phyloP scores from a whole-genome alignment of 2,888 invertebrate species.

The Tethea ocularis region DNA sequence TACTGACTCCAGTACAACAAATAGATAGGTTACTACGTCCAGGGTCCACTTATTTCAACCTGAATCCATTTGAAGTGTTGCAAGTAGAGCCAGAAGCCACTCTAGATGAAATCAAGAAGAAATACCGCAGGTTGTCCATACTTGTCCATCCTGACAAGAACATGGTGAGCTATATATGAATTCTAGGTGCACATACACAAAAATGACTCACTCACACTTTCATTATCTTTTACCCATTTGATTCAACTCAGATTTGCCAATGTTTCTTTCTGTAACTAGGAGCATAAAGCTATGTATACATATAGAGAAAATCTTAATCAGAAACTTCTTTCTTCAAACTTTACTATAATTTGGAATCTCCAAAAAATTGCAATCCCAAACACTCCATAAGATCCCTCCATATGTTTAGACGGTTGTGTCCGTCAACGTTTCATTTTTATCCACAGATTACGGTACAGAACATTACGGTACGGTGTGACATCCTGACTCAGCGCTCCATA shows the following conservation, averaged over 20 bases:
- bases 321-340: neutral
- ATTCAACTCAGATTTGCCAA: slow-evolving; percentile 15
- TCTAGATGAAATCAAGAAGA: slow-evolving; percentile 97
- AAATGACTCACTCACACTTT: neutral
- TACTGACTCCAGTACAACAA: slow-evolving; percentile 98
- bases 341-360: neutral
- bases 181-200: slow-evolving; percentile 2
- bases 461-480: slow-evolving; percentile 45
- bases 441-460: slow-evolving; percentile 80
- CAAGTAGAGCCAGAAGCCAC: slow-evolving; percentile 95
- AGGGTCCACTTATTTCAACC: slow-evolving; percentile 99
- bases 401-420: slow-evolving; percentile 78
- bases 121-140: slow-evolving; percentile 97
- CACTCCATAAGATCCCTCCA: slow-evolving; percentile 29
- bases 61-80: slow-evolving; percentile 97
- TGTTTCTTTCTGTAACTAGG: slow-evolving; percentile 8
- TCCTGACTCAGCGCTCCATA: slow-evolving; percentile 54
- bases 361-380: neutral
- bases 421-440: slow-evolving; percentile 82
- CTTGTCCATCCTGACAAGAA: slow-evolving; percentile 99
- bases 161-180: slow-evolving; percentile 65
- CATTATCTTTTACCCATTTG: slow-evolving; percentile 4
- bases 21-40: slow-evolving; percentile 97
- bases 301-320: slow-evolving; percentile 21
- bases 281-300: slow-evolving; percentile 22